Evolutionary conservation across 2,113 vertebrate species (phyloP).

Genomic region (Labeo rohita): DNA sequence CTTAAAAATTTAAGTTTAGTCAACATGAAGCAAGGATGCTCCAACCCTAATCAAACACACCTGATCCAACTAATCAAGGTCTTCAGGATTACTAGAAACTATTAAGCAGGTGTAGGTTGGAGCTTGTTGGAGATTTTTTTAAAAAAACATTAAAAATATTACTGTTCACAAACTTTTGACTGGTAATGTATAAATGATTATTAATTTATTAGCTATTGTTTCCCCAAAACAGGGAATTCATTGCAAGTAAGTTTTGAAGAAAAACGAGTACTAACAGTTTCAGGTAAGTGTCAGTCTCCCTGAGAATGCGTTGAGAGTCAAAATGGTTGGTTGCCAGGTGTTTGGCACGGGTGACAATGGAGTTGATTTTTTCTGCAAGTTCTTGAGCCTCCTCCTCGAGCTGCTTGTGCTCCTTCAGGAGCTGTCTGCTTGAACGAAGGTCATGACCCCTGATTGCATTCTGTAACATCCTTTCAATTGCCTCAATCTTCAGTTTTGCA

Average conservation of each 20-base stretch:
- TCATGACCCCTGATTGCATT: slow-evolving; percentile 78
- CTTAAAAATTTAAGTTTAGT: too few relatives aligned
- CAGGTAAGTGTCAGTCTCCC: slow-evolving; percentile 83
- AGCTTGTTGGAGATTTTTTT: too few relatives aligned
- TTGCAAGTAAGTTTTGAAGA: background rate
- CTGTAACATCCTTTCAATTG: slow-evolving; percentile 82
- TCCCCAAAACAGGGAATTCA: background rate
- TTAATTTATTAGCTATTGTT: background rate
- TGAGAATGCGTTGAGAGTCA: slow-evolving; percentile 79
- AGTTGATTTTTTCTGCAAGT: slow-evolving; percentile 84
- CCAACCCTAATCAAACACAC: too few relatives aligned
- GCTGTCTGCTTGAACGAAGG: slow-evolving; percentile 78
- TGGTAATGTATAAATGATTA: background rate
- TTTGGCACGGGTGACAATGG: slow-evolving; percentile 79
- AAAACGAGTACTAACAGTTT: slow-evolving; percentile 72
- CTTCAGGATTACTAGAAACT: too few relatives aligned
- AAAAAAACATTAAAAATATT: too few relatives aligned
- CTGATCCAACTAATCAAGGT: too few relatives aligned
- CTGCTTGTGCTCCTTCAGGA: slow-evolving; percentile 82
- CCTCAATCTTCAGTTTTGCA: slow-evolving; percentile 83
- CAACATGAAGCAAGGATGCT: too few relatives aligned
- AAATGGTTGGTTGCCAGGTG: slow-evolving; percentile 82
- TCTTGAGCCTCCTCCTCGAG: slow-evolving; percentile 81
- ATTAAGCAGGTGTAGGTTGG: too few relatives aligned
- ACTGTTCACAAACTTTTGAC: too few relatives aligned